These are phyloP conservation scores for Platypus cylindrus DNA, from an alignment of 2,888 invertebrate species.

Conservation along the genomic window DNA sequence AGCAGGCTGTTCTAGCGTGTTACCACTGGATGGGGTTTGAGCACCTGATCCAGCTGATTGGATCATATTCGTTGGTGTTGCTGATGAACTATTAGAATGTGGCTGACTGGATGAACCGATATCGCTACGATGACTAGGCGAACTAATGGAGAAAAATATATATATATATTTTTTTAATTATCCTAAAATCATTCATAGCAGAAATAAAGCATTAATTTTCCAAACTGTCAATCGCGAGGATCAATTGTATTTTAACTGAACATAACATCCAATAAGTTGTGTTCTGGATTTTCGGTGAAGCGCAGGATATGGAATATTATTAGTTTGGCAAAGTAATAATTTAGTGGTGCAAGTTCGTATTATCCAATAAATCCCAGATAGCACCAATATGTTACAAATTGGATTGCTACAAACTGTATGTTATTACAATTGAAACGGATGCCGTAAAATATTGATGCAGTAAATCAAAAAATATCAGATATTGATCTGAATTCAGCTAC, in stretches of 20 bases:
- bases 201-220: too few relatives aligned
- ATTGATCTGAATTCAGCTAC: not conserved
- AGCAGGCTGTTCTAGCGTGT: slow-evolving; percentile 39
- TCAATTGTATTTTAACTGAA: too few relatives aligned
- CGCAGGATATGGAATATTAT: not conserved
- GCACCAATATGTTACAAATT: slow-evolving; percentile 8
- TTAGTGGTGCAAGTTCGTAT: slow-evolving; percentile 9
- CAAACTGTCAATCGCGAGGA: not conserved
- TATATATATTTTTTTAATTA: not conserved
- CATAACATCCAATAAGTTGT: slow-evolving; percentile 5
- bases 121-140: slow-evolving; percentile 27
- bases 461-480: slow-evolving; percentile 7
- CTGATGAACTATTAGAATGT: slow-evolving; percentile 20
- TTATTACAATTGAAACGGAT: slow-evolving; percentile 9
- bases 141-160: slow-evolving; percentile 21
- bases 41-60: slow-evolving; percentile 32
- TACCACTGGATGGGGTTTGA: slow-evolving; percentile 29
- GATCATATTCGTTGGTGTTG: slow-evolving; percentile 20
- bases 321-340: slow-evolving; percentile 4
- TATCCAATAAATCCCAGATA: slow-evolving; percentile 8
- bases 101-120: slow-evolving; percentile 20
- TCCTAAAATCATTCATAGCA: not conserved
- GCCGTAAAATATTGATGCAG: slow-evolving; percentile 8
- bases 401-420: slow-evolving; percentile 7
- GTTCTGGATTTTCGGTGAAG: not conserved